These are phyloP conservation scores for Spodoptera littoralis DNA, from an alignment of 2,888 invertebrate genomes.

Conservation along the genomic window DNA sequence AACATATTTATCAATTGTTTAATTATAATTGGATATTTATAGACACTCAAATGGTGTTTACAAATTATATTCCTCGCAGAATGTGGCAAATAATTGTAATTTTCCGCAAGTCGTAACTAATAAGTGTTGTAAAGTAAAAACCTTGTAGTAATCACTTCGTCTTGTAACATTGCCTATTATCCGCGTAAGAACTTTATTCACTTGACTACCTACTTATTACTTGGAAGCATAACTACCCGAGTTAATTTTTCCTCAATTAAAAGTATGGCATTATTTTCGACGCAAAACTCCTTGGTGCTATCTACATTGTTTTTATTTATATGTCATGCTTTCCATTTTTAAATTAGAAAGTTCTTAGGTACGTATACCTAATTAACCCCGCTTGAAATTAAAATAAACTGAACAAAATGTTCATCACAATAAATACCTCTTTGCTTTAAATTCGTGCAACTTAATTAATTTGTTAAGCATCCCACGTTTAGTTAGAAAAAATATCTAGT, in stretches of 20 bases:
- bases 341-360: no score
- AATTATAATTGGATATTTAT: no score
- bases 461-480: no score
- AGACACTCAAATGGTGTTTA: no score
- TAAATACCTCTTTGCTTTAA: no score
- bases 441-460: no score
- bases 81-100: conserved; percentile 20
- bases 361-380: no score
- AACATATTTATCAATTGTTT: background rate
- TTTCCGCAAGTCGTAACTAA: conserved; percentile 31
- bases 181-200: conserved; percentile 19
- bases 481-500: no score
- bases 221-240: conserved; percentile 14
- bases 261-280: conserved; percentile 1
- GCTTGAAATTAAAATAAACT: background rate
- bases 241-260: conserved; percentile 39
- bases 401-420: background rate
- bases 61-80: conserved; percentile 7
- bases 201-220: conserved; percentile 6
- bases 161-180: conserved; percentile 24
- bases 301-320: conserved; percentile 1
- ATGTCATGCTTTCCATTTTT: no score
- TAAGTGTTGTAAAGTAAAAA: conserved; percentile 19
- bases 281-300: conserved; percentile 10
- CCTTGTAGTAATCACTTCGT: conserved; percentile 33